Evolutionary conservation across 2,888 invertebrate genomes (phyloP).

Genomic region (Busseola fusca): DNA sequence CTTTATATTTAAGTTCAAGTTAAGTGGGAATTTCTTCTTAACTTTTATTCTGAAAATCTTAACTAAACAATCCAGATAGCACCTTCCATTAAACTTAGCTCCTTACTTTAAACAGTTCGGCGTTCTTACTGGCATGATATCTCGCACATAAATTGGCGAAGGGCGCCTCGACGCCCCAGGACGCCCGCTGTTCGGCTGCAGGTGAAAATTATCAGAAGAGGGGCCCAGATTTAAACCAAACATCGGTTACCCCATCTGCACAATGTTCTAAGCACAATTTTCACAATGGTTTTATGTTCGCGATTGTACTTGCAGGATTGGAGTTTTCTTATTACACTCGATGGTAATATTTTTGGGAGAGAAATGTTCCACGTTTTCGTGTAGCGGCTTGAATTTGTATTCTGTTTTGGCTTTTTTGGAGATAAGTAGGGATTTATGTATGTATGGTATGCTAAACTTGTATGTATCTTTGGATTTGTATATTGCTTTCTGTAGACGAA

Average conservation of each 20-base stretch:
- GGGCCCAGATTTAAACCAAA: constrained; percentile 84
- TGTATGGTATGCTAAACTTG: background rate
- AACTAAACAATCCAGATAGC: constrained; percentile 39
- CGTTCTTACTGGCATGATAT: constrained; percentile 85
- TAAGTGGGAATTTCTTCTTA: background rate
- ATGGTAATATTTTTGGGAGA: constrained; percentile 59
- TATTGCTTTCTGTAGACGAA: background rate
- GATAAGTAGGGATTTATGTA: constrained; percentile 50
- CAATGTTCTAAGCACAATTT: constrained; percentile 60
- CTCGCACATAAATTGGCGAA: constrained; percentile 83
- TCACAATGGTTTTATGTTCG: constrained; percentile 60
- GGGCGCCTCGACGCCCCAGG: constrained; percentile 64
- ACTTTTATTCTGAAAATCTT: constrained; percentile 14
- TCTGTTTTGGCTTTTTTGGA: constrained; percentile 44
- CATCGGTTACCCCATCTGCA: constrained; percentile 71
- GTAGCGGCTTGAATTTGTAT: constrained; percentile 43
- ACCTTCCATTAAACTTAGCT: constrained; percentile 68
- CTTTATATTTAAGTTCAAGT: background rate
- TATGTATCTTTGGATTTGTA: background rate
- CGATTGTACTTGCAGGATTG: constrained; percentile 61
- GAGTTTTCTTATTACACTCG: constrained; percentile 62
- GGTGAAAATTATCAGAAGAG: constrained; percentile 88
- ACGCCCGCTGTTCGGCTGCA: constrained; percentile 67
- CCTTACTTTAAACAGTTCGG: constrained; percentile 69
- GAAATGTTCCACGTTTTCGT: constrained; percentile 45